Conservation (phyloP, 2,888 invertebrate species). For the Miltochrista miniata region DNA sequence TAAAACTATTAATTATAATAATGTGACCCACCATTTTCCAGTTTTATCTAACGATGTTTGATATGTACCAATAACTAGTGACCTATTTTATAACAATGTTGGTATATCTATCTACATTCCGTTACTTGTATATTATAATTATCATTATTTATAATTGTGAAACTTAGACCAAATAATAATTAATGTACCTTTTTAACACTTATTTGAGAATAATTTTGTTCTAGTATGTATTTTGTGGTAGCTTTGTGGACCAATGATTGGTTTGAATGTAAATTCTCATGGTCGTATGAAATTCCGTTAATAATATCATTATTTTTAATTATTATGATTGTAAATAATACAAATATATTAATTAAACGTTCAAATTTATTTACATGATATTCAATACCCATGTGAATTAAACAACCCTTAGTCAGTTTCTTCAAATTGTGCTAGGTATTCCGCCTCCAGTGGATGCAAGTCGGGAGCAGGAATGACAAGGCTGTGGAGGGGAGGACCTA, state of each 20-base stretch:
- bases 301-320: conserved; percentile 72
- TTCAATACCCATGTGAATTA: conserved; percentile 3
- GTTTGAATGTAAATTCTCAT: conserved; percentile 75
- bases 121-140: conserved; percentile 80
- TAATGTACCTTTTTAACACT: conserved; percentile 82
- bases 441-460: conserved; percentile 95
- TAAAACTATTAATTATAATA: conserved; percentile 64
- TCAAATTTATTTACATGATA: conserved; percentile 47
- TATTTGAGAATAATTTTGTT: conserved; percentile 71
- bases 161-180: conserved; percentile 84
- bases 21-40: conserved; percentile 83
- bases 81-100: conserved; percentile 65
- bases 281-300: conserved; percentile 74
- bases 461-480: conserved; percentile 92
- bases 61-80: conserved; percentile 71
- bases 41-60: conserved; percentile 78
- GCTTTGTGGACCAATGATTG: conserved; percentile 80
- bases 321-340: conserved; percentile 77
- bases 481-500: conserved; percentile 97
- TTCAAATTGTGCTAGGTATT: conserved; percentile 90
- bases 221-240: conserved; percentile 75
- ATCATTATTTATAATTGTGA: conserved; percentile 79
- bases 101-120: conserved; percentile 82
- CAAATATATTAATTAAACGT: conserved; percentile 72
- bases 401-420: conserved; percentile 37